Conservation (phyloP, 2,797 vertebrate species). For the Gymnothorax reevesii region DNA sequence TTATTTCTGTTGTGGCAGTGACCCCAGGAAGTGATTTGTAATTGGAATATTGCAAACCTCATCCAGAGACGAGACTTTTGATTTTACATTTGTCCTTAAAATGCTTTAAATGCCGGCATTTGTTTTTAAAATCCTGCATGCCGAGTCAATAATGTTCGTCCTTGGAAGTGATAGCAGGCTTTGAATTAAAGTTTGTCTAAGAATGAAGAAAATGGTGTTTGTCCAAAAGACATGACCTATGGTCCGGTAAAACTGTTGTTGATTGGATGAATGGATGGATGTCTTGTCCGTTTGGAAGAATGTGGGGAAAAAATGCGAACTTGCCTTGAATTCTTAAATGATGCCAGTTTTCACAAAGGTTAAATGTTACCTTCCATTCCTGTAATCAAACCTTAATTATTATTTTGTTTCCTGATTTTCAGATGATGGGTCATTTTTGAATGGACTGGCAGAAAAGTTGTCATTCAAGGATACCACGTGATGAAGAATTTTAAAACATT, state of each 20-base stretch:
- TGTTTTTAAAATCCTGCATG: neutral
- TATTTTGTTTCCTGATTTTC: conserved; percentile 19
- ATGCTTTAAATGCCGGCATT: neutral
- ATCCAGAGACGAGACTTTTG: neutral
- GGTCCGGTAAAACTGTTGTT: neutral
- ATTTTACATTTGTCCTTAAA: neutral
- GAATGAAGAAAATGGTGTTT: neutral
- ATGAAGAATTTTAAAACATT: neutral
- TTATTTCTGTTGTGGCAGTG: neutral
- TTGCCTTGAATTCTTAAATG: neutral
- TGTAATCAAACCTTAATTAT: neutral
- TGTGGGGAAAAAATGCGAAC: neutral
- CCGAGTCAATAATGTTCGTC: neutral
- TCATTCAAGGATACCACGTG: neutral
- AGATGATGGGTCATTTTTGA: neutral
- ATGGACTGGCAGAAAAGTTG: neutral
- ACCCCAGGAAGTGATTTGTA: neutral
- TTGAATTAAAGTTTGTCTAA: neutral
- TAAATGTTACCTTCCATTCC: neutral
- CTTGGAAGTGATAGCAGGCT: neutral
- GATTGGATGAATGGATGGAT: neutral
- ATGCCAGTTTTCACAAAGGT: neutral
- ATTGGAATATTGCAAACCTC: neutral
- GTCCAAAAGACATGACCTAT: neutral
- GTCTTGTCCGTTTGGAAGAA: too few relatives aligned